These are phyloP conservation scores for Andricus quercusramuli DNA, from an alignment of 2,888 invertebrate genomes.

Conservation along the genomic window DNA sequence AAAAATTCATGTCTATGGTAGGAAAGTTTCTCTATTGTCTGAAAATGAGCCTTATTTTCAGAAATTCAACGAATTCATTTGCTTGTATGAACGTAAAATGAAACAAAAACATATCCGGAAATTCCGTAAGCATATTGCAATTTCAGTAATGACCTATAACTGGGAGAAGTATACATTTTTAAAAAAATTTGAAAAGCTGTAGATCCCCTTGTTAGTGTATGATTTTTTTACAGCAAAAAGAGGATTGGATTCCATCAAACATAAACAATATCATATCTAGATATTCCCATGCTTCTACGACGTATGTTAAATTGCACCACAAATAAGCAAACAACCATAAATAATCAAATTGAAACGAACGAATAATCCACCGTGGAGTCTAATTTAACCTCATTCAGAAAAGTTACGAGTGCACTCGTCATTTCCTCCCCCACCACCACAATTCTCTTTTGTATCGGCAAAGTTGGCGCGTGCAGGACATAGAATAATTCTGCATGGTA, in stretches of 20 bases:
- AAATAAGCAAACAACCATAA: constrained; percentile 12
- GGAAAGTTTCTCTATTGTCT: no score
- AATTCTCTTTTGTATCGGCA: constrained; percentile 21
- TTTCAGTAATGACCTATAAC: no score
- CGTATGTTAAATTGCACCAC: neutral
- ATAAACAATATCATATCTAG: neutral
- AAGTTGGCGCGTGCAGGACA: constrained; percentile 28
- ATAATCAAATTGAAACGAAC: constrained; percentile 26
- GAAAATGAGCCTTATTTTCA: no score
- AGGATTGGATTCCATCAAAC: no score
- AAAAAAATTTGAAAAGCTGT: no score
- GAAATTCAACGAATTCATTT: no score
- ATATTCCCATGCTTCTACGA: neutral
- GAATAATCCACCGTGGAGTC: constrained; percentile 17
- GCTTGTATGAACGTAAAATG: rapidly evolving
- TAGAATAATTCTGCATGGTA: constrained; percentile 47
- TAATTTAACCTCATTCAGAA: constrained; percentile 38
- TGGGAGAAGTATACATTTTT: no score
- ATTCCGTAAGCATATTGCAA: no score
- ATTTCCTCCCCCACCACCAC: constrained; percentile 18
- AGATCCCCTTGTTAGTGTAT: no score
- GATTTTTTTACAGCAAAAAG: no score
- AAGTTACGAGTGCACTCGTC: constrained; percentile 34
- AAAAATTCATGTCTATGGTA: no score
- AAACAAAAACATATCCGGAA: no score